Evolutionary conservation across 2,113 vertebrate genomes (phyloP).

Genomic region (Hippotragus niger): DNA sequence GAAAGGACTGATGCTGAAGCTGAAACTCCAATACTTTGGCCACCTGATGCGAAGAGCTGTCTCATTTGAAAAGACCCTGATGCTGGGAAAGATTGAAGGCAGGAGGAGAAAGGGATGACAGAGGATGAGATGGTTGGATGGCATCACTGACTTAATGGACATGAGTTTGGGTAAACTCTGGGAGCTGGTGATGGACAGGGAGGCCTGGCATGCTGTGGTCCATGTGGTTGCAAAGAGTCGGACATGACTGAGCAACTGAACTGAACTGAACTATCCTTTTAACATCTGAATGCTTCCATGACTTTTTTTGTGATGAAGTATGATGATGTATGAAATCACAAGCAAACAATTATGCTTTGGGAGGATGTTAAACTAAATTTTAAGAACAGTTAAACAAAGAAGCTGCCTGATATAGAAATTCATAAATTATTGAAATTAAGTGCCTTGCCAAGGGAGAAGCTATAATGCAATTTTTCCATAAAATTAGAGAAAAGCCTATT

Average conservation of each 20-base stretch:
- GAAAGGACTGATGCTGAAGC: not conserved
- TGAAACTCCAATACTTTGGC: not conserved
- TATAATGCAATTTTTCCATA: not conserved
- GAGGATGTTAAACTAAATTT: not conserved
- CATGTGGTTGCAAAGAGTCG: fast-evolving
- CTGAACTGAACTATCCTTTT: not conserved
- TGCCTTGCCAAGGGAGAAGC: not conserved
- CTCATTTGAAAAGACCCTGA: not conserved
- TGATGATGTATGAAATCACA: not conserved
- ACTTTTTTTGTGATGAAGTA: not conserved
- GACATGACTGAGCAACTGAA: not conserved
- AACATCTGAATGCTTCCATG: not conserved
- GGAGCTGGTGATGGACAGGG: not conserved
- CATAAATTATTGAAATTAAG: not conserved
- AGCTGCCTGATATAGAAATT: not conserved
- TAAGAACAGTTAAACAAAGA: not conserved
- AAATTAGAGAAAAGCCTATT: not conserved
- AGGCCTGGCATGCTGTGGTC: not conserved
- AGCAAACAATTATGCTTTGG: not conserved
- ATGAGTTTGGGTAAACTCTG: not conserved
- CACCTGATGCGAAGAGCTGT: not conserved
- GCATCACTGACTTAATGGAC: not conserved
- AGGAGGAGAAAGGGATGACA: not conserved
- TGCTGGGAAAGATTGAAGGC: not conserved
- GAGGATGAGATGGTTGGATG: not conserved